Evolutionary conservation across 2,113 vertebrate genomes (phyloP).

Genomic region (Oplegnathus fasciatus): DNA sequence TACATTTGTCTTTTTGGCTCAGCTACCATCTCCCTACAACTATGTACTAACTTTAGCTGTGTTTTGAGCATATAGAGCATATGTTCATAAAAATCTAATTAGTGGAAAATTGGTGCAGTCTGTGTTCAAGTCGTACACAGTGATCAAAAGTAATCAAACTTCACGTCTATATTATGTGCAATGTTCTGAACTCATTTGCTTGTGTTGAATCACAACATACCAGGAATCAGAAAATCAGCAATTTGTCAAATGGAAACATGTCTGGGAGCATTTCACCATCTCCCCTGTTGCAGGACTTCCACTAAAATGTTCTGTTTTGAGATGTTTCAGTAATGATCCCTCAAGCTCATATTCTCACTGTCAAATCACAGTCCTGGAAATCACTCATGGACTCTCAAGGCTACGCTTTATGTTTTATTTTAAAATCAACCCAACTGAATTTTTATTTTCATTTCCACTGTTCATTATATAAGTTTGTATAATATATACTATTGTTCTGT

Average conservation of each 20-base stretch:
- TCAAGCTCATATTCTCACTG: not conserved
- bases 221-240: not conserved
- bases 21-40: not conserved
- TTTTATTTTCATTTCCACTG: no score
- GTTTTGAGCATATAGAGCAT: not conserved
- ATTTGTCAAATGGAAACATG: conserved; percentile 1
- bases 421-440: no score
- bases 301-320: not conserved
- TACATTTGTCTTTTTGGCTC: not conserved
- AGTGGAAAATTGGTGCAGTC: not conserved
- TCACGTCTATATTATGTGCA: not conserved
- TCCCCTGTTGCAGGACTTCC: not conserved
- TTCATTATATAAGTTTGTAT: not conserved
- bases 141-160: not conserved
- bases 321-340: conserved; percentile 7
- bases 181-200: not conserved
- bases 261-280: not conserved
- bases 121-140: not conserved
- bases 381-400: not conserved
- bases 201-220: not conserved
- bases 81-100: not conserved
- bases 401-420: not conserved
- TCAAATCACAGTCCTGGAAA: not conserved
- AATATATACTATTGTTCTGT: not conserved
- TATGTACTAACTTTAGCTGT: not conserved